Conservation (phyloP, 1,140 invertebrate genomes). For the Ostrea denselamellosa region DNA sequence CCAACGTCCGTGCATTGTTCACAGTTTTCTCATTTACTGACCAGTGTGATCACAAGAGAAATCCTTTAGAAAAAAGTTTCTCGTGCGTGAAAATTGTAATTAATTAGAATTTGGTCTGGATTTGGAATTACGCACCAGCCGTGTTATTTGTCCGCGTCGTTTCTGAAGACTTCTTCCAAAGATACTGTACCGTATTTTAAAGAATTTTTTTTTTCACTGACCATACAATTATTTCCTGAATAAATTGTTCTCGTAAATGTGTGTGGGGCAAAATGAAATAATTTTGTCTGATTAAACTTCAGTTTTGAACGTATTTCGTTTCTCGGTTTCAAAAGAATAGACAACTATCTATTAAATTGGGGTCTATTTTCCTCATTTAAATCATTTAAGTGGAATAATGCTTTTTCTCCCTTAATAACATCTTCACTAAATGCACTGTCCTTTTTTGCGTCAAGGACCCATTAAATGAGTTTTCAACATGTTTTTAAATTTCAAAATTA, state of each 20-base stretch:
- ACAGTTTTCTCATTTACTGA: conserved; percentile 1
- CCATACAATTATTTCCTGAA: not conserved
- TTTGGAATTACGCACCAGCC: not conserved
- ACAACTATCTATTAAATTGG: not conserved
- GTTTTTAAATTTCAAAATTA: conserved; percentile 16
- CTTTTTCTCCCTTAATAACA: not conserved
- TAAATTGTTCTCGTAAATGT: not conserved
- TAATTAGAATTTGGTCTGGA: conserved; percentile 19
- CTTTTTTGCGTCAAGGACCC: not conserved
- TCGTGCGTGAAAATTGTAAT: not conserved
- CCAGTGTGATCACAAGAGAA: not conserved
- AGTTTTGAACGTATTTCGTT: not conserved
- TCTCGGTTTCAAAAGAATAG: not conserved
- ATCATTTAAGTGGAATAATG: not conserved
- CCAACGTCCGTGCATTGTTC: not conserved
- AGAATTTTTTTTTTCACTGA: not conserved
- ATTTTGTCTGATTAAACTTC: not conserved
- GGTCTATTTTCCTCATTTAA: not conserved
- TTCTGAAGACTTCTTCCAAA: not conserved
- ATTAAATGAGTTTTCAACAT: not conserved
- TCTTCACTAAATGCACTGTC: not conserved
- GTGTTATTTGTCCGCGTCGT: not conserved
- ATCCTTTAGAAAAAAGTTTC: not conserved
- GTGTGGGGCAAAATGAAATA: not conserved
- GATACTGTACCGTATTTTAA: not conserved